These are phyloP conservation scores for Apodemia duryi DNA, from an alignment of 2,888 invertebrate genomes.

Conservation along the genomic window DNA sequence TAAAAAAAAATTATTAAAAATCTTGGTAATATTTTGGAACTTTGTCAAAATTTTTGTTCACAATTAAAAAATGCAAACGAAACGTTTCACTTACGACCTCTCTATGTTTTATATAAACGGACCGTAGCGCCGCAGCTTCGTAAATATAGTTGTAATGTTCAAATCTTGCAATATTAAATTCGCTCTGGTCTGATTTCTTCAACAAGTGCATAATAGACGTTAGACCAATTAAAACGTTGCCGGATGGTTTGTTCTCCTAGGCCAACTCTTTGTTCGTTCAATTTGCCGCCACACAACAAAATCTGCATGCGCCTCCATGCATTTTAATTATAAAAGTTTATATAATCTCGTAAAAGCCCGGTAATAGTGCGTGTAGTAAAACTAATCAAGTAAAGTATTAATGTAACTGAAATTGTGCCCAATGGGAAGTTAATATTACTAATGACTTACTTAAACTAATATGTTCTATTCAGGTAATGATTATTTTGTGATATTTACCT, in stretches of 20 bases:
- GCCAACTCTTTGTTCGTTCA: conserved; percentile 17
- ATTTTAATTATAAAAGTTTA: conserved; percentile 39
- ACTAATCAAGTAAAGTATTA: neutral
- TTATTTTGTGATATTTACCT: neutral
- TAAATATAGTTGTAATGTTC: neutral
- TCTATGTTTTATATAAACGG: too few relatives aligned
- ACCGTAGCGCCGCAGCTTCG: too few relatives aligned
- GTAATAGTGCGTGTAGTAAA: neutral
- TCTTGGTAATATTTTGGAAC: too few relatives aligned
- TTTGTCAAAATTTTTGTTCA: too few relatives aligned
- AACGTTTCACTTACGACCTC: too few relatives aligned
- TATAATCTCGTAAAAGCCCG: neutral
- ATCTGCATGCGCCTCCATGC: conserved; percentile 27
- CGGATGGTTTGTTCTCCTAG: conserved; percentile 20
- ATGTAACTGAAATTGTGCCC: neutral
- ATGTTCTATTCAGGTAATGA: neutral
- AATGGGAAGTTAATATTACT: too few relatives aligned
- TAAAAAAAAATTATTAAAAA: too few relatives aligned
- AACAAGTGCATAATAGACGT: neutral
- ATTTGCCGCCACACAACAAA: conserved; percentile 20
- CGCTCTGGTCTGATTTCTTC: neutral
- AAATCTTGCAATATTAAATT: neutral
- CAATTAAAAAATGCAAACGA: too few relatives aligned
- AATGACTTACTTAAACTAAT: too few relatives aligned
- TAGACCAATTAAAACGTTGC: conserved; percentile 17